These are phyloP conservation scores for Hypanus sabinus DNA, from an alignment of 2,113 vertebrate genomes.

Conservation along the genomic window DNA sequence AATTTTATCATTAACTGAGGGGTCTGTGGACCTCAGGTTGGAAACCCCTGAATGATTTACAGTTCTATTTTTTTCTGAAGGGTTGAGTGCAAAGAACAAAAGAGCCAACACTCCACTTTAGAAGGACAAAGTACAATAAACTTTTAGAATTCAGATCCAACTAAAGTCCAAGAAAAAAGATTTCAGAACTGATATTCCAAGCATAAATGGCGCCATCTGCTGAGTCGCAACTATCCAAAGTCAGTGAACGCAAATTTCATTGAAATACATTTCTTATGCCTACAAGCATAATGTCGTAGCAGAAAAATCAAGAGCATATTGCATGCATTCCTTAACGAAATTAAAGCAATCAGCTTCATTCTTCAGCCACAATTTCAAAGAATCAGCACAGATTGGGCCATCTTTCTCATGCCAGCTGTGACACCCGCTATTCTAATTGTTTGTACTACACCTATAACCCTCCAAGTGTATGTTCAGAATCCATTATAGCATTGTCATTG, in stretches of 20 bases:
- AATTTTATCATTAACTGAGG: too few relatives aligned
- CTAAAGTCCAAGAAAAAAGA: background rate
- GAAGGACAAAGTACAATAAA: constrained; percentile 2
- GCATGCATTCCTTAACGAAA: background rate
- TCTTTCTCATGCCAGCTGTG: too few relatives aligned
- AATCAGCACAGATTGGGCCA: background rate
- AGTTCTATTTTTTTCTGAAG: background rate
- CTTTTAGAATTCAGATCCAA: background rate
- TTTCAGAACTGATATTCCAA: background rate
- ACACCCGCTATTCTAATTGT: too few relatives aligned
- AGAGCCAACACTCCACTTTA: background rate
- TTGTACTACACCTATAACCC: too few relatives aligned
- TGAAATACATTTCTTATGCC: background rate
- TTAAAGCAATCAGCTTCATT: background rate
- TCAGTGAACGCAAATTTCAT: background rate
- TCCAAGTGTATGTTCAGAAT: too few relatives aligned
- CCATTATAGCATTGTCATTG: too few relatives aligned
- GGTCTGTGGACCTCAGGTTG: too few relatives aligned
- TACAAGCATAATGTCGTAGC: background rate
- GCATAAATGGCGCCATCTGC: constrained; percentile 32
- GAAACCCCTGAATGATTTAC: background rate
- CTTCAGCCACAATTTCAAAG: background rate
- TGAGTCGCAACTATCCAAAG: constrained; percentile 16
- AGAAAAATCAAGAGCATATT: background rate
- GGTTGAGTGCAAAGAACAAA: background rate